Evolutionary conservation across 2,797 vertebrate genomes (phyloP), one percentile per base, ranked within the genome.

Genomic region (Onychomys torridus): DNA sequence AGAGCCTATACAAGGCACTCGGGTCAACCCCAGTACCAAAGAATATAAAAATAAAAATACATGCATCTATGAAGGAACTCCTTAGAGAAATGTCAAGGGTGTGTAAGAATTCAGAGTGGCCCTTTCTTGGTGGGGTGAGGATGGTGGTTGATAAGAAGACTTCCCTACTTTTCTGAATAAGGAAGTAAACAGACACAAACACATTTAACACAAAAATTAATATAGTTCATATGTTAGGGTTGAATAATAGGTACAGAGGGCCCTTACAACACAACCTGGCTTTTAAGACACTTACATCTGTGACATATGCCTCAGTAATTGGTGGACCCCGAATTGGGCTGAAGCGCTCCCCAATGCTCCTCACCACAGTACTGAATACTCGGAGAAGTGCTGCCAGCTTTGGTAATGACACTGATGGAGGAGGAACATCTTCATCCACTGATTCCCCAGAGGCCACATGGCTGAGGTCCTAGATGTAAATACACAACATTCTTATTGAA

Each of bases 281-380:
- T 91, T 87, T 69, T 76, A 16, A 79, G 90, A 90, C 23, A 96
- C 99, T 99, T 99, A 99, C 99, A 98, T 99, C 99, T 21, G 99
- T 99, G 79, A 99, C 99, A 19, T 99, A 99, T 71, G 98, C 99
- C 98, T 99, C 99, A 0, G 99, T 99, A 89, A 99, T 99, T 2
- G 99, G 99, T 21, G 99, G 99, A 43, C 99, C 99, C 96, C 99
- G 98, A 93, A 99, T 98, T 4, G 99, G 99, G 98, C 99, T 99
- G 98, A 99, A 99, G 8, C 99, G 98, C 84, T 99, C 99, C 87
- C 99, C 99, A 1, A 99, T 99, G 98, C 99, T 99, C 98, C 99
- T 99, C 95, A 99, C 99, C 94, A 99, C 99, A 0, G 99, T 99
- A 90, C 99, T 99, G 98, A 99, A 99, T n/a, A 99, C 99, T 6